Conservation (phyloP, 2,797 vertebrate species). For the Sebastes ruberrimus region DNA sequence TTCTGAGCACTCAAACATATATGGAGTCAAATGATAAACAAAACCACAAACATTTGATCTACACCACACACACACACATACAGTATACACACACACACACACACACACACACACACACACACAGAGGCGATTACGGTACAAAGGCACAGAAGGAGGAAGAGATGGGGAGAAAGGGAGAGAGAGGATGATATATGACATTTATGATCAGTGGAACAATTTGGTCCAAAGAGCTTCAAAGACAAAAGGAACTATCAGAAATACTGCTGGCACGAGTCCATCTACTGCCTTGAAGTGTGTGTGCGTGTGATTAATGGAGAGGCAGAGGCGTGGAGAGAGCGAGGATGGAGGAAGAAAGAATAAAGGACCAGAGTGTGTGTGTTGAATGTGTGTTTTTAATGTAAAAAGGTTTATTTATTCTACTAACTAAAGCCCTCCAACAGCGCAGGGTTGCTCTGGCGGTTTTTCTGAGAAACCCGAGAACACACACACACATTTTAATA, state of each 20-base stretch:
- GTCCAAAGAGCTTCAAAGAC: conserved; percentile 76
- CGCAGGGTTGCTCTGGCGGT: conserved; percentile 3
- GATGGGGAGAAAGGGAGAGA: conserved; percentile 25
- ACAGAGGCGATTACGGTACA: conserved; percentile 54
- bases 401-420: conserved; percentile 13
- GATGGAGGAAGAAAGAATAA: neutral
- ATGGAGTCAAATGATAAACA: conserved; percentile 50
- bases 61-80: neutral
- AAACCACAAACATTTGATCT: conserved; percentile 60
- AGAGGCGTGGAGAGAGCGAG: neutral
- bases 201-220: conserved; percentile 76
- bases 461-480: conserved; percentile 14
- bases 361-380: conserved; percentile 1
- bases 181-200: conserved; percentile 77
- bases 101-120: neutral
- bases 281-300: conserved; percentile 11
- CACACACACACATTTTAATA: neutral
- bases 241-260: conserved; percentile 62
- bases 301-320: conserved; percentile 45
- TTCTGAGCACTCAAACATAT: conserved; percentile 35
- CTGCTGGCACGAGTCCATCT: conserved; percentile 46
- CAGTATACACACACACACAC: neutral
- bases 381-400: conserved; percentile 43
- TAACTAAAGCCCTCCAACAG: conserved; percentile 8
- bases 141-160: conserved; percentile 53